A percentile compares a stretch with the other conserved stretches of the same genome.
Evolutionary conservation across 2,797 vertebrate genomes (phyloP).

Genomic region (Labroides dimidiatus): DNA sequence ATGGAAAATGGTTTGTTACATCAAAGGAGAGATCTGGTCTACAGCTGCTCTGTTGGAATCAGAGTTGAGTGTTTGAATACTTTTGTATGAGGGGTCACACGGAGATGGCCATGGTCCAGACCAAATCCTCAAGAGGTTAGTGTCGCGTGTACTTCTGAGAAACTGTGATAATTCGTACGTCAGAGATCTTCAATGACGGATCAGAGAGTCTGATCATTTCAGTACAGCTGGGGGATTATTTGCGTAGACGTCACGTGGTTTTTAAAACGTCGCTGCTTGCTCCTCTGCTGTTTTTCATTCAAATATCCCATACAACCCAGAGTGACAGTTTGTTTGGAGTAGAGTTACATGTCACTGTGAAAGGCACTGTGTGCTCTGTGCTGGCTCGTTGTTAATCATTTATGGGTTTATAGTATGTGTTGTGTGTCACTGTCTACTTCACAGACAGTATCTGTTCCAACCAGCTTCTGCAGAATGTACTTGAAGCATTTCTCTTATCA

Average conservation of each 20-base stretch:
- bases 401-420: slow-evolving; percentile 68
- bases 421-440: slow-evolving; percentile 33
- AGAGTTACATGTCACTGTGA: slow-evolving; percentile 31
- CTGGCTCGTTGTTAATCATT: slow-evolving; percentile 77
- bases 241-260: not conserved
- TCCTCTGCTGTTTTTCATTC: not conserved
- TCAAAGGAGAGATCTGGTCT: slow-evolving; percentile 12
- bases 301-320: not conserved
- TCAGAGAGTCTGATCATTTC: not conserved
- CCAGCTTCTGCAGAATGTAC: slow-evolving; percentile 19
- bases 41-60: not conserved
- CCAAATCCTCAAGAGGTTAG: slow-evolving; percentile 87
- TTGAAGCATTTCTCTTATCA: not conserved
- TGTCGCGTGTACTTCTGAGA: slow-evolving; percentile 29
- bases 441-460: slow-evolving; percentile 12
- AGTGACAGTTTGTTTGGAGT: slow-evolving; percentile 21
- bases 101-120: slow-evolving; percentile 84
- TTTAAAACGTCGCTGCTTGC: not conserved
- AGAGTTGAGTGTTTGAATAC: slow-evolving; percentile 42
- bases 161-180: not conserved
- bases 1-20: slow-evolving; percentile 40
- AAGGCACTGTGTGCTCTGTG: slow-evolving; percentile 58
- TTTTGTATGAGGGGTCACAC: slow-evolving; percentile 46
- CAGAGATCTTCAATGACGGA: slow-evolving; percentile 6
- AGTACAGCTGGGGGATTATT: not conserved